Conservation (phyloP, 2,888 invertebrate species). For the Gymnoscelis rufifasciata region DNA sequence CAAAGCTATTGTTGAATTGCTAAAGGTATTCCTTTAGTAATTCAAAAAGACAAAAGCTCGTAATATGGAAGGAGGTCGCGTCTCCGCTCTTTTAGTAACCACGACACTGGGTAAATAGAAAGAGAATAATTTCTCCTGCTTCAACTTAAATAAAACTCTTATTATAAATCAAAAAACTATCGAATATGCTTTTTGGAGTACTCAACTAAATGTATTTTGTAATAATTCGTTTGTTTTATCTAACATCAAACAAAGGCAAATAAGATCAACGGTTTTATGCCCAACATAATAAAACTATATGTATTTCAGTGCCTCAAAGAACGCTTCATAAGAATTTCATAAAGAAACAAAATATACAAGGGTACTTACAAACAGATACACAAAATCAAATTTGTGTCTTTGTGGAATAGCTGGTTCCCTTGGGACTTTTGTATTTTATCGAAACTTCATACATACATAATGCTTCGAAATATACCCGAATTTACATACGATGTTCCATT, state of each 20-base stretch:
- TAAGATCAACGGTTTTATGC: neutral
- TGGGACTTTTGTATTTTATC: neutral
- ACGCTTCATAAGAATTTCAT: too few relatives aligned
- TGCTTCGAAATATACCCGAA: constrained; percentile 2
- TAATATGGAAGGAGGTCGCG: constrained; percentile 48
- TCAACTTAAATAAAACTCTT: too few relatives aligned
- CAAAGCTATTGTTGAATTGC: constrained; percentile 59
- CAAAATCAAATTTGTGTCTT: neutral
- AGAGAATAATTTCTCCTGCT: constrained; percentile 1
- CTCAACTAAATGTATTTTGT: neutral
- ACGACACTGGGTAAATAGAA: constrained; percentile 1
- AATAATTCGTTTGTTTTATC: neutral
- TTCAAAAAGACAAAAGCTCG: constrained; percentile 53
- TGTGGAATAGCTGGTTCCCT: neutral
- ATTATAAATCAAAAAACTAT: neutral
- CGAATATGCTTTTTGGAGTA: neutral
- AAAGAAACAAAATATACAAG: too few relatives aligned
- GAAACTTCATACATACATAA: neutral
- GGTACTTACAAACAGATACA: too few relatives aligned
- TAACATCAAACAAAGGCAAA: neutral
- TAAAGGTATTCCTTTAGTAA: too few relatives aligned
- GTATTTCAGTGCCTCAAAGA: neutral
- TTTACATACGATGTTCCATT: constrained; percentile 41
- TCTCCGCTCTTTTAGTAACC: constrained; percentile 21
- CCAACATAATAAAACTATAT: neutral